Evolutionary conservation across 2,888 invertebrate species (phyloP).

Genomic region (Aspidapion aeneum): DNA sequence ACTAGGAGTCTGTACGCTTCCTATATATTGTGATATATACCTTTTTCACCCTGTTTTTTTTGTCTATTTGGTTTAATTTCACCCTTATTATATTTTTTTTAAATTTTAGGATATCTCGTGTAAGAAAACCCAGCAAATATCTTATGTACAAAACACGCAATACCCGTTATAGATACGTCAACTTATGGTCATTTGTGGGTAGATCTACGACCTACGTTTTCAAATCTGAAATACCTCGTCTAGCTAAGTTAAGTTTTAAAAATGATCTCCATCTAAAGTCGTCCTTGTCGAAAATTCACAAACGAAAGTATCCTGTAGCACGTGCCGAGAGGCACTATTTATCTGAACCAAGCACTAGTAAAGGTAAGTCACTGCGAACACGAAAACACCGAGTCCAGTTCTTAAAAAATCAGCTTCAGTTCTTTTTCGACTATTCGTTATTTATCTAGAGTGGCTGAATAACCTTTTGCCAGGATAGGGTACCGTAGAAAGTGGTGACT

Average conservation of each 20-base stretch:
- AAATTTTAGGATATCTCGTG: conserved; percentile 25
- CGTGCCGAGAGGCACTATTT: no score
- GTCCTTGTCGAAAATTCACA: not conserved
- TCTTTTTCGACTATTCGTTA: no score
- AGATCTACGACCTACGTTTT: conserved; percentile 19
- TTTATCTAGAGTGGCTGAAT: no score
- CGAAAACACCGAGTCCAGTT: no score
- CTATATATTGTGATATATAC: no score
- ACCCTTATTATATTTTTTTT: not conserved
- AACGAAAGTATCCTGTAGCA: not conserved
- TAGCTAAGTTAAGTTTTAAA: not conserved
- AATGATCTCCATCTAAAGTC: not conserved
- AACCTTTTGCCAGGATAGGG: no score
- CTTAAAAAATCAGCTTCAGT: no score
- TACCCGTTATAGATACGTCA: conserved; percentile 26
- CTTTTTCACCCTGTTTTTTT: no score
- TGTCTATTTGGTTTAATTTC: no score
- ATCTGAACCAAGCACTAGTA: not conserved
- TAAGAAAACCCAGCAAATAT: conserved; percentile 18
- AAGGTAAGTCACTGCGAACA: no score
- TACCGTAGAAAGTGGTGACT: no score
- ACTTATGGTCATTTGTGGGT: conserved; percentile 28
- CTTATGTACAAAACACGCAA: conserved; percentile 25
- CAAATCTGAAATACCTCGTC: conserved; percentile 12
- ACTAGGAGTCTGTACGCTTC: no score